phyloP scores from a whole-genome alignment of 2,113 vertebrate species.

The Otocyon megalotis region DNA sequence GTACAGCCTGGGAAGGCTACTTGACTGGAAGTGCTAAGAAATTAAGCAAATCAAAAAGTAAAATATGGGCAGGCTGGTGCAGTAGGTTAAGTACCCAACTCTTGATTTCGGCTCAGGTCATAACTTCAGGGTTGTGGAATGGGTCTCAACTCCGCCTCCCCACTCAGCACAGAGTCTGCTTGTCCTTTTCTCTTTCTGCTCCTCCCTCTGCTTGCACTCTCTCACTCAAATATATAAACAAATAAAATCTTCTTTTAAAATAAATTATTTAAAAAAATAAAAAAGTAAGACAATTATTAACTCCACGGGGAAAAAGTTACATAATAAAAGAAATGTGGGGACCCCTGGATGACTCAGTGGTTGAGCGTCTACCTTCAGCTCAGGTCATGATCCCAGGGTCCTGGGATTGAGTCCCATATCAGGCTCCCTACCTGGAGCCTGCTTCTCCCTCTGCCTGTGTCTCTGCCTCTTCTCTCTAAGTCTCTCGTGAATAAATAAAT shows the following conservation, averaged over 20 bases:
- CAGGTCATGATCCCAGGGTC: no score
- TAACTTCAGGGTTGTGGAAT: not conserved
- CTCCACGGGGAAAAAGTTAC: not conserved
- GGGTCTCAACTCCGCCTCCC: not conserved
- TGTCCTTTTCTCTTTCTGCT: not conserved
- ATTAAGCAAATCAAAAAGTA: not conserved
- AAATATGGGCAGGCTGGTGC: not conserved
- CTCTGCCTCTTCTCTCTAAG: no score
- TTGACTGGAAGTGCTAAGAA: not conserved
- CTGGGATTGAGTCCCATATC: no score
- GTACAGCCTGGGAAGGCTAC: not conserved
- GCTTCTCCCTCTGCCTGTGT: no score
- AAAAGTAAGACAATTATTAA: constrained; percentile 3
- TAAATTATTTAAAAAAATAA: not conserved
- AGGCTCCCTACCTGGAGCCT: no score
- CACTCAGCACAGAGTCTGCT: not conserved
- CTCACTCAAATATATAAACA: not conserved
- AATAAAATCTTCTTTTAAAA: not conserved
- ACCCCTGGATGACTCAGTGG: no score
- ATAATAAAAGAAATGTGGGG: not conserved
- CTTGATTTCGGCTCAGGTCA: not conserved
- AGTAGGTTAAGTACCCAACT: not conserved
- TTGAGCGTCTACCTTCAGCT: no score
- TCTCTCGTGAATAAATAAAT: no score
- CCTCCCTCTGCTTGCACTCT: not conserved